These are phyloP conservation scores for Rhinella marina DNA, from an alignment of 2,797 vertebrate species.

Conservation along the genomic window DNA sequence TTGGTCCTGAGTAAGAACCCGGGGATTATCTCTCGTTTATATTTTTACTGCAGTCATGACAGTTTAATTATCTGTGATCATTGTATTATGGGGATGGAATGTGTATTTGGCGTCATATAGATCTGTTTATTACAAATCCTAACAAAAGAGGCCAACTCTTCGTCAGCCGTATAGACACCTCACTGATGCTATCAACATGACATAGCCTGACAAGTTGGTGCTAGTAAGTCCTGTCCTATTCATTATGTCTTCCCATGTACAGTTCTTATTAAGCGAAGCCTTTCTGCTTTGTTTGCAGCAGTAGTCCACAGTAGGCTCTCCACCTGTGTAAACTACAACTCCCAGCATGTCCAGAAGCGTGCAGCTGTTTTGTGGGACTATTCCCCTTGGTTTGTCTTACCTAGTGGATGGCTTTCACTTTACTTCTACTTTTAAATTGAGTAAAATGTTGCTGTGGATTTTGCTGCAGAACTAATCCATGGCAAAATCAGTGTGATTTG, in stretches of 20 bases:
- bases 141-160: conserved; percentile 17
- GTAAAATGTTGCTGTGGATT: no score
- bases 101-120: conserved; percentile 29
- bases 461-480: no score
- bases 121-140: conserved; percentile 23
- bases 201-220: conserved; percentile 32
- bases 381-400: not conserved
- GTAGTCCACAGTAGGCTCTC: not conserved
- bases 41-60: conserved; percentile 2
- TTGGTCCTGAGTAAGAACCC: not conserved
- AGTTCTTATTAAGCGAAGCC: not conserved
- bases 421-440: no score
- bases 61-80: conserved; percentile 25
- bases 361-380: not conserved
- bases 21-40: conserved; percentile 15
- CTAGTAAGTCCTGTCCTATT: conserved; percentile 15
- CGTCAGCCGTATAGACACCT: conserved; percentile 19
- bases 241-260: not conserved
- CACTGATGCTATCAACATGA: conserved; percentile 32
- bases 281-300: not conserved
- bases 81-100: conserved; percentile 32
- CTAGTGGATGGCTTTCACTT: not conserved
- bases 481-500: no score
- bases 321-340: not conserved
- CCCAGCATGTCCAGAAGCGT: not conserved